Conservation (phyloP, 1,140 invertebrate species). For the Drosophila chauvacae region DNA sequence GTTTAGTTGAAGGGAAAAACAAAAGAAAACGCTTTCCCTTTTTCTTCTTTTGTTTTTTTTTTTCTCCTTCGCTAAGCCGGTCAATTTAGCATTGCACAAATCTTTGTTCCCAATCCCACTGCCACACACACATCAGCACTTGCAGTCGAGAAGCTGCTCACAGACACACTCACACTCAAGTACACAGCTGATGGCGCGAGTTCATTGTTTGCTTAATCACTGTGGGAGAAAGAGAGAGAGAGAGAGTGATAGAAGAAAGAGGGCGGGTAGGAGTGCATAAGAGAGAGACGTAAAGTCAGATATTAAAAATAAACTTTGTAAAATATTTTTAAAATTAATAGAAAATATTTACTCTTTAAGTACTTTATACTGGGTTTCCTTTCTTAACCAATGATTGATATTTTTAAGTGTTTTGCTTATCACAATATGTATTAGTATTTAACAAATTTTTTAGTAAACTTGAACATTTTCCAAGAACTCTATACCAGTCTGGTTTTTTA, state of each 20-base stretch:
- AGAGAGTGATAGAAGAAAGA: not conserved
- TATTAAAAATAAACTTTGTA: not conserved
- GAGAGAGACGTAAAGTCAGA: not conserved
- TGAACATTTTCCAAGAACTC: too few species aligned
- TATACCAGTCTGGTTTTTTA: too few species aligned
- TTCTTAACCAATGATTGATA: too few species aligned
- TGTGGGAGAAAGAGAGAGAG: conserved; percentile 2
- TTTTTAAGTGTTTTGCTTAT: too few species aligned
- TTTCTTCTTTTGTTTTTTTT: conserved; percentile 2
- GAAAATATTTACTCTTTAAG: not conserved
- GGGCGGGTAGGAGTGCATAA: not conserved
- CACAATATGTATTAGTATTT: too few species aligned
- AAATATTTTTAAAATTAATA: not conserved
- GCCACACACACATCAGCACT: conserved; percentile 6
- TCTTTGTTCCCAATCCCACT: conserved; percentile 36
- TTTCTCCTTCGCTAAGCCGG: conserved; percentile 6
- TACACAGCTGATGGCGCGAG: conserved; percentile 37
- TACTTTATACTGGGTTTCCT: too few species aligned
- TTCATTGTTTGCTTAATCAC: conserved; percentile 70
- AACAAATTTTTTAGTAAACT: too few species aligned
- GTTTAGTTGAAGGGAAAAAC: conserved; percentile 17
- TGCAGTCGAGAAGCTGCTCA: conserved; percentile 19
- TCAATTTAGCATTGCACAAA: conserved; percentile 47
- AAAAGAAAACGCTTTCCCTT: conserved; percentile 47
- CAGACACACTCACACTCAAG: conserved; percentile 14